Base-by-base conservation (phyloP, 2,797 vertebrate species). In the Onychomys arenicola region DNA sequence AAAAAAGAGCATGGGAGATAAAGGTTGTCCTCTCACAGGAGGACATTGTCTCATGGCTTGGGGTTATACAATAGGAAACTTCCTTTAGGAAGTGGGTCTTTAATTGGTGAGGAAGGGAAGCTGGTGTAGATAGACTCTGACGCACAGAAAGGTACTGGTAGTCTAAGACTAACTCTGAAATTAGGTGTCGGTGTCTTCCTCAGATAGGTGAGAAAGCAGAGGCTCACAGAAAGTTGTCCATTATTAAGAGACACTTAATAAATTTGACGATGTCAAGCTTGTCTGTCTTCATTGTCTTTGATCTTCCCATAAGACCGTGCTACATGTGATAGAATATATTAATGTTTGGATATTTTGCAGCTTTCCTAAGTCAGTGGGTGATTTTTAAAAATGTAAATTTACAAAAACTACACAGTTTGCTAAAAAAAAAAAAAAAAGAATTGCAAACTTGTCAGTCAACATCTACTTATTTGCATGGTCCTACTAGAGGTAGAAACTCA, bases 291-390 rank as follows among this genome's bases (percentile, higher is more conserved):
- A 10, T 16, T 76, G 9, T 55, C 73, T 67, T 86, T 93, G 25
- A 75, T 95, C 37, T 94, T 93, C 21, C 67, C 57, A 78, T 23
- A 92, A 7, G 46, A 46, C 40, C 93, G 17, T 63, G 14, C 8
- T 92, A 23, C 43, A 91, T 96, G 73, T 2, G 65, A 1, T 76
- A 92, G 86, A 87, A 29, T 59, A 89, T 84, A 34, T 81, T 89
- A 78, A 59, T 67, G 82, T 96, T 91, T 94, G 63, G 32, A 89
- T 96, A 46, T 76, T 92, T 93, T 94, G 67, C 3, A 91, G 21
- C 12, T 90, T 82, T 89, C 81, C 19, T 67, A 73, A 91, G 13
- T 82, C 83, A 82, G 6, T 84, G 6, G 11, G 23, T 95, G 29
- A 14, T 46, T 83, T 40, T 17, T 88, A 34, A 81, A 46, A 75